These are phyloP conservation scores for Argya squamiceps DNA, from an alignment of 2,797 vertebrate species.

Conservation along the genomic window DNA sequence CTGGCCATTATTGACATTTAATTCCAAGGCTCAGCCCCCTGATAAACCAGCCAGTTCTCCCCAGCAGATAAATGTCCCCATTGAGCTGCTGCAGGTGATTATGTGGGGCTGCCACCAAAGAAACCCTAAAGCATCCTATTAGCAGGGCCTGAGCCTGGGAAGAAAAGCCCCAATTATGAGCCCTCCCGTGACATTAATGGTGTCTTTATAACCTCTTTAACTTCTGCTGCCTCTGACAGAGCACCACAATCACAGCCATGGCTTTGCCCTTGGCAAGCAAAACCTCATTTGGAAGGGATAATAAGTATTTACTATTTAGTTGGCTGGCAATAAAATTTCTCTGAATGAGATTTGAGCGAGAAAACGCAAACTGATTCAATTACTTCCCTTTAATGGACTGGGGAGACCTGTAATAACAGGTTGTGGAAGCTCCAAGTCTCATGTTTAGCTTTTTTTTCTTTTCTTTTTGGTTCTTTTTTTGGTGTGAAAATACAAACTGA, in stretches of 20 bases:
- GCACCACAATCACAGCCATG: conserved; percentile 71
- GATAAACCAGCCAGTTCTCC: conserved; percentile 43
- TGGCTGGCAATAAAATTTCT: conserved; percentile 83
- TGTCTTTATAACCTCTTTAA: conserved; percentile 83
- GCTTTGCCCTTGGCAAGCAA: conserved; percentile 82
- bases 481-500: conserved; percentile 62
- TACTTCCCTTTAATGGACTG: conserved; percentile 88
- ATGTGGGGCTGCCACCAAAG: conserved; percentile 63
- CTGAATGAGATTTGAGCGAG: conserved; percentile 82
- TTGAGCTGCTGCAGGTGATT: conserved; percentile 68
- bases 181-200: conserved; percentile 78
- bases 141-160: conserved; percentile 66
- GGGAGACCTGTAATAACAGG: conserved; percentile 81
- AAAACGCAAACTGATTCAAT: conserved; percentile 85
- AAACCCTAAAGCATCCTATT: conserved; percentile 74
- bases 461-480: not conserved
- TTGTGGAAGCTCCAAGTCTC: conserved; percentile 79
- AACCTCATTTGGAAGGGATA: conserved; percentile 81
- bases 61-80: conserved; percentile 56
- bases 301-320: conserved; percentile 87
- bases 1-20: conserved; percentile 13
- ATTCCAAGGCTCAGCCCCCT: conserved; percentile 31
- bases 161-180: conserved; percentile 75
- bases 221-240: conserved; percentile 80
- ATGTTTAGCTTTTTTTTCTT: conserved; percentile 8